Conservation (phyloP, 2,797 vertebrate genomes). For the Cuculus canorus region DNA sequence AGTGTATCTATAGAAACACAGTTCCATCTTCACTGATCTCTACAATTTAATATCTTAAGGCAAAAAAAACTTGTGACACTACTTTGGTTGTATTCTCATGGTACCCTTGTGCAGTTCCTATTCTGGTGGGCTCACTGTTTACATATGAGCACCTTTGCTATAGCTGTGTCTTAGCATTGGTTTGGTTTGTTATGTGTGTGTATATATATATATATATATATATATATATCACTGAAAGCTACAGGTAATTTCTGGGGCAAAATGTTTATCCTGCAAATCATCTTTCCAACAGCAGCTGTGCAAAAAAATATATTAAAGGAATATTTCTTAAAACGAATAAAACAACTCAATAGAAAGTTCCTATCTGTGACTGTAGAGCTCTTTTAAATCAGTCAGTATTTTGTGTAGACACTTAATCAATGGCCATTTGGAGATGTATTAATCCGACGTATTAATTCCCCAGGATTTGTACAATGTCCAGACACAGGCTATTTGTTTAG, state of each 20-base stretch:
- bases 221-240: neutral
- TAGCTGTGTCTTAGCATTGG: neutral
- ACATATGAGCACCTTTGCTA: neutral
- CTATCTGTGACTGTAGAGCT: neutral
- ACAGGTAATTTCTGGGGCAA: neutral
- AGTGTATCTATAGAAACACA: neutral
- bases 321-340: neutral
- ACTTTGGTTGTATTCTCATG: neutral
- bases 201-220: too few species aligned
- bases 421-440: neutral
- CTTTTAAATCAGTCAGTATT: neutral
- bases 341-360: neutral
- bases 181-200: neutral
- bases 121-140: neutral
- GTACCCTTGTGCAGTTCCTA: neutral
- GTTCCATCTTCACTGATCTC: neutral
- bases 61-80: neutral
- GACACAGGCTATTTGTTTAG: neutral
- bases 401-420: neutral
- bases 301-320: neutral
- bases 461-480: neutral
- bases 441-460: neutral
- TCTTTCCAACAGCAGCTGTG: neutral
- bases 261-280: neutral
- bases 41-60: neutral